Evolutionary conservation across 1,140 invertebrate species (phyloP).

Genomic region (Neoseiulus cucumeris): DNA sequence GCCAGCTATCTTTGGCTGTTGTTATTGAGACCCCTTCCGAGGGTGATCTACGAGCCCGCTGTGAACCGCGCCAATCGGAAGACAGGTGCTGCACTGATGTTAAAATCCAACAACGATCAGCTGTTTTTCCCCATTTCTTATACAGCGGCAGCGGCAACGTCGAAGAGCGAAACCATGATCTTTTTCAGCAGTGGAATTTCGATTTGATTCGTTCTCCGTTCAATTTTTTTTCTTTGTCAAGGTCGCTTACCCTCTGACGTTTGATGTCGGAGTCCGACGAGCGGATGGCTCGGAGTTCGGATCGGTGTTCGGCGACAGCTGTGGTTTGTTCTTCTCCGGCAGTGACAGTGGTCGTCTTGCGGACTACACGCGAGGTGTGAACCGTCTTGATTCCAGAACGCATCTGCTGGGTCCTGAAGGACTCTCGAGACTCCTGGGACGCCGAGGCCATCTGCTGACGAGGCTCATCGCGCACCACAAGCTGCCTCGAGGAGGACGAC

Average conservation of each 20-base stretch:
- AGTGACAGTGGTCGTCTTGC: constrained; percentile 71
- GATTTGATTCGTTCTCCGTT: background rate
- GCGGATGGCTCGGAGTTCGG: constrained; percentile 5
- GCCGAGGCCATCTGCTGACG: constrained; percentile 22
- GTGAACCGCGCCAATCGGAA: too few relatives aligned
- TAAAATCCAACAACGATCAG: too few relatives aligned
- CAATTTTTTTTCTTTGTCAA: too few relatives aligned
- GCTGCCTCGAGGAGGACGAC: constrained; percentile 15
- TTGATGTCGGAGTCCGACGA: constrained; percentile 17
- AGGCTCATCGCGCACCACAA: constrained; percentile 13
- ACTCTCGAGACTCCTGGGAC: constrained; percentile 21
- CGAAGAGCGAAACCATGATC: too few relatives aligned
- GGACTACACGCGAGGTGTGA: constrained; percentile 54
- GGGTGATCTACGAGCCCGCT: too few relatives aligned
- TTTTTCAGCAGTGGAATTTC: too few relatives aligned
- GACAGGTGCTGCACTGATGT: too few relatives aligned
- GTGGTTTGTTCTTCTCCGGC: constrained; percentile 57
- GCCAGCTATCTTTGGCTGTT: too few relatives aligned
- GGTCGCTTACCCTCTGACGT: constrained; percentile 18
- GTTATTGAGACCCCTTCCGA: too few relatives aligned
- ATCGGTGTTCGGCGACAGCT: constrained; percentile 21
- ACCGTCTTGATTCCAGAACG: constrained; percentile 43
- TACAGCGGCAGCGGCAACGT: too few relatives aligned
- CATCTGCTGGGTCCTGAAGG: constrained; percentile 44
- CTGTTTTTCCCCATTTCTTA: too few relatives aligned